Conservation (phyloP, 2,113 vertebrate species). For the Catharus bicknelli region DNA sequence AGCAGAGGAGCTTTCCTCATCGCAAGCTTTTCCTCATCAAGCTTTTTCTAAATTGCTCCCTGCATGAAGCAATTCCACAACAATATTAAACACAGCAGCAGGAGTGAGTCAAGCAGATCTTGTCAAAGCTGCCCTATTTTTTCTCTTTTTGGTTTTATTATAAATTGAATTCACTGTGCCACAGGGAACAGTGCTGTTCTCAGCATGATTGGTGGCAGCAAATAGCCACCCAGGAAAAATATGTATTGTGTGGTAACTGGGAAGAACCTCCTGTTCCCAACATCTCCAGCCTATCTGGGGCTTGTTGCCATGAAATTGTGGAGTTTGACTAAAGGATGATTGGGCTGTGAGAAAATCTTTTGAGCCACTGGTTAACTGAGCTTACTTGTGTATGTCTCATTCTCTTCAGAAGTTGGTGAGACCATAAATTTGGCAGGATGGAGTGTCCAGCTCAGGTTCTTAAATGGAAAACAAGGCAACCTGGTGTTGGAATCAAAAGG, state of each 20-base stretch:
- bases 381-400: neutral
- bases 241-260: neutral
- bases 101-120: conserved; percentile 18
- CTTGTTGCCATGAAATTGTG: conserved; percentile 8
- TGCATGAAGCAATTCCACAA: conserved; percentile 6
- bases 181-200: neutral
- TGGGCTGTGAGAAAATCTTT: neutral
- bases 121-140: conserved; percentile 16
- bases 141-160: conserved; percentile 1
- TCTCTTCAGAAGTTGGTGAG: neutral
- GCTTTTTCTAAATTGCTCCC: conserved; percentile 11
- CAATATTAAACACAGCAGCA: neutral
- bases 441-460: neutral
- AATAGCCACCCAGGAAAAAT: neutral
- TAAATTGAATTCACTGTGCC: neutral
- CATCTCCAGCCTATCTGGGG: neutral
- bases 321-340: neutral
- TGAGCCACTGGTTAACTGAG: neutral
- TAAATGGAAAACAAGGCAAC: neutral
- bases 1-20: conserved; percentile 21
- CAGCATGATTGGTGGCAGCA: neutral
- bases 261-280: conserved; percentile 15
- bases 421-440: neutral
- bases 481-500: neutral
- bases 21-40: conserved; percentile 6